Evolutionary conservation across 2,888 invertebrate species (phyloP), one percentile per base, ranked within the genome.

Genomic region (Hydraecia micacea): DNA sequence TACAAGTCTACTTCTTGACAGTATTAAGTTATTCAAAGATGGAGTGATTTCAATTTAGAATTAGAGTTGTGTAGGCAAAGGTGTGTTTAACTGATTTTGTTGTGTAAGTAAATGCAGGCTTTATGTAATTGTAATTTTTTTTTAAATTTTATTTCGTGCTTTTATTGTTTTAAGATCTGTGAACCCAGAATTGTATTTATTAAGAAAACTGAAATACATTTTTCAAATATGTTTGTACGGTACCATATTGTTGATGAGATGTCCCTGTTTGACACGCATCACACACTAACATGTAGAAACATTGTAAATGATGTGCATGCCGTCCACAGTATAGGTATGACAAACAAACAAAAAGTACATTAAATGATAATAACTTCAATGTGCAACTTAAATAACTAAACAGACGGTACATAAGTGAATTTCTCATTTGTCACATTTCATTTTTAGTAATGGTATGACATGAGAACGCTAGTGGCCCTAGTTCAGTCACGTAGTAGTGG

Each of bases 341-440:
- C 25, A 18, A 74, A n/a, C n/a, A 18, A 46, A 73, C 39, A 63
- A 71, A 36, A 62, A 52, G 28, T 13, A 36, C 28, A 8, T 46
- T 13, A 7, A 18, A 25, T 39, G 21, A 52, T 52, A 71, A 36
- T 73, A 39, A 21, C 49, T 76, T 18, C 18, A 73, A 36, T 52
- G 62, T 75, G 2, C 60, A 60, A 70, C 32, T 80, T 32, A 58
- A 63, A 67, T 42, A 67, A 63, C 9, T 39, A 63, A 72, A 67
- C 28, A 28, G 2, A n/a, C n/a, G n/a, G 18, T 58, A 11, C 55
- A 11, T 2, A 52, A 21, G 32, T 73, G 28, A 68, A 69, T 81
- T 75, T 86, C 72, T 72, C 63, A 85, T 79, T 80, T 73, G 77
- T 52, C 84, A 84, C 80, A 76, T 86, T 86, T 88, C 75, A 62